Evolutionary conservation across 2,113 vertebrate species (phyloP).

Genomic region (Calonectris borealis): DNA sequence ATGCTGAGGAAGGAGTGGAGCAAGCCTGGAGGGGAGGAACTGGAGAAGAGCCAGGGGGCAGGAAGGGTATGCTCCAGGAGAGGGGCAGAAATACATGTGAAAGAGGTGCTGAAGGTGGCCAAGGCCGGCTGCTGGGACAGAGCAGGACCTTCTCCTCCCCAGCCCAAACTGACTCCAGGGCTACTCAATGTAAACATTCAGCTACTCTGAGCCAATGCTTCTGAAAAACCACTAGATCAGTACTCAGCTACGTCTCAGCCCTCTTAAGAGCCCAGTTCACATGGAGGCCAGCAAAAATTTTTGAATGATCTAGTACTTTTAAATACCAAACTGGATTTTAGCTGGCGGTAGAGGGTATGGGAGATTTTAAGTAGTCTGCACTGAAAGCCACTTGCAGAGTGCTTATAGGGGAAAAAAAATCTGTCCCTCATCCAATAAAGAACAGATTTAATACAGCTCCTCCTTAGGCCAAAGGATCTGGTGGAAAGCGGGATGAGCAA

Average conservation of each 20-base stretch:
- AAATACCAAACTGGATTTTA: not conserved
- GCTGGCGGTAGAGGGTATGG: not conserved
- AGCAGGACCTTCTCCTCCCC: not conserved
- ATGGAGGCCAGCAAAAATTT: not conserved
- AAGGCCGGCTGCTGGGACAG: not conserved
- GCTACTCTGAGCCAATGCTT: not conserved
- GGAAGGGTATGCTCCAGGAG: not conserved
- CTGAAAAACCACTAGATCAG: not conserved
- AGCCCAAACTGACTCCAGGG: not conserved
- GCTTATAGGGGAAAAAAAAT: not conserved
- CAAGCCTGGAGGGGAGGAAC: not conserved
- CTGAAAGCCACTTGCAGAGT: not conserved
- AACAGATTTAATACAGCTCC: not conserved
- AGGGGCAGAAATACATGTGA: not conserved
- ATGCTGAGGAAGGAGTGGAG: not conserved
- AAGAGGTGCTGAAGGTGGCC: not conserved
- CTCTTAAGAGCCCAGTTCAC: not conserved
- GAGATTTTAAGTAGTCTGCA: not conserved
- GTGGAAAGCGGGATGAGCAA: not conserved
- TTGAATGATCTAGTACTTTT: not conserved
- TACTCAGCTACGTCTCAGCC: not conserved
- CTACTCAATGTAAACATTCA: not conserved
- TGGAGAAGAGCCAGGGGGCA: not conserved
- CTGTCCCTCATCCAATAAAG: not conserved
- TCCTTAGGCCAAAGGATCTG: not conserved